Conservation (phyloP, 2,797 vertebrate species). For the Antrozous pallidus region DNA sequence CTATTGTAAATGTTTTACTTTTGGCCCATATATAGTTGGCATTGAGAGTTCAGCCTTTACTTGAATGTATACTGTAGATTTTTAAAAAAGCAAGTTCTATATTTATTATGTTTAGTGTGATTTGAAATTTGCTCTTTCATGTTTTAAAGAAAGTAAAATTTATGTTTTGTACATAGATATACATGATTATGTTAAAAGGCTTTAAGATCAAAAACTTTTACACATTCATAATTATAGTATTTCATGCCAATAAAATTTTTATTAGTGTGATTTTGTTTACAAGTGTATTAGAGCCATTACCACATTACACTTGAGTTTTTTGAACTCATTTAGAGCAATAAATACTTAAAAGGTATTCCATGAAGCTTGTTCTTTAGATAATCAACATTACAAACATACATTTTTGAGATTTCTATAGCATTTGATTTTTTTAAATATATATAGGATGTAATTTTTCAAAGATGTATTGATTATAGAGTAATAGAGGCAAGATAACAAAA, state of each 20-base stretch:
- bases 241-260: conserved; percentile 79
- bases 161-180: conserved; percentile 84
- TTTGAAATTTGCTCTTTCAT: conserved; percentile 85
- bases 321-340: conserved; percentile 79
- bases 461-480: conserved; percentile 27
- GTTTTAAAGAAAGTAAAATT: conserved; percentile 81
- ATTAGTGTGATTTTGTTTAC: conserved; percentile 80
- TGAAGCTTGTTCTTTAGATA: conserved; percentile 54
- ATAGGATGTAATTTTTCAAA: conserved; percentile 55
- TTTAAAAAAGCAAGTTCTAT: conserved; percentile 85
- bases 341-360: conserved; percentile 70
- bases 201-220: conserved; percentile 75
- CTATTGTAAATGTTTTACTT: conserved; percentile 79
- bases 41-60: conserved; percentile 80
- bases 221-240: conserved; percentile 75
- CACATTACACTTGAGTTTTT: conserved; percentile 67
- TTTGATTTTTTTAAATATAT: conserved; percentile 56
- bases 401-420: conserved; percentile 60
- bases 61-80: conserved; percentile 87
- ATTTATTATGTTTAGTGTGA: conserved; percentile 85
- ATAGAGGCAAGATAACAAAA: neutral
- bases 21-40: conserved; percentile 77
- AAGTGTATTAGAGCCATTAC: conserved; percentile 65
- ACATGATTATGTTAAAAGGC: conserved; percentile 80
- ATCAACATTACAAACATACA: conserved; percentile 12